Evolutionary conservation across 2,113 vertebrate genomes (phyloP).

Genomic region (Clarias magur): DNA sequence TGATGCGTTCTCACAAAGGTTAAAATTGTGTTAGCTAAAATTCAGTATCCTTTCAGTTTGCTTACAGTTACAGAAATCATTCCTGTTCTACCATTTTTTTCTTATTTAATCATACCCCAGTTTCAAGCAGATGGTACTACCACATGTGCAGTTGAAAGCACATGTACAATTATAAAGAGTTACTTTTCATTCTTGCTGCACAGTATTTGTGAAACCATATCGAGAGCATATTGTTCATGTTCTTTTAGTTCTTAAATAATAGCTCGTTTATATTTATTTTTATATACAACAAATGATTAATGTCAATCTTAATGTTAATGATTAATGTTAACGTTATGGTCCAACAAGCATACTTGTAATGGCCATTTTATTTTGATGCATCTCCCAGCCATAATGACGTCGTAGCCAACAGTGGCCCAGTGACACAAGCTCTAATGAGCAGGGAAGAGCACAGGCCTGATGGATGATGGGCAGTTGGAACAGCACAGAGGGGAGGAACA

Average conservation of each 20-base stretch:
- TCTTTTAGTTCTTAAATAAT: background rate
- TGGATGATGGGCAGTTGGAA: conserved; percentile 57
- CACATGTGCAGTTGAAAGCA: background rate
- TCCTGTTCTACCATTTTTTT: background rate
- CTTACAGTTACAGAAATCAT: background rate
- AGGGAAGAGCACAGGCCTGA: conserved; percentile 57
- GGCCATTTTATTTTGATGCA: conserved; percentile 18
- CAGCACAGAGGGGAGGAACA: conserved; percentile 56
- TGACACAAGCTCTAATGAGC: conserved; percentile 40
- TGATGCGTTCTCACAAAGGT: background rate
- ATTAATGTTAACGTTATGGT: conserved; percentile 13
- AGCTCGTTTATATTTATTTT: conserved; percentile 11
- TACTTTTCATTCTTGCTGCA: conserved; percentile 15
- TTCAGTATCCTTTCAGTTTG: background rate
- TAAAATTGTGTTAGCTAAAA: background rate
- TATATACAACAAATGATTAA: too few relatives aligned
- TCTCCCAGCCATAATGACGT: conserved; percentile 22
- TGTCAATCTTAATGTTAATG: too few relatives aligned
- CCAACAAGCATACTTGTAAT: background rate
- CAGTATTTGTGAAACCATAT: background rate
- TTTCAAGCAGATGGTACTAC: background rate
- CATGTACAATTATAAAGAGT: background rate
- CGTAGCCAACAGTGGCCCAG: conserved; percentile 19
- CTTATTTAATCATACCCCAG: background rate
- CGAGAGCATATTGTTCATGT: background rate